Evolutionary conservation across 2,888 invertebrate species (phyloP).

Genomic region (Crepidodera aurea): DNA sequence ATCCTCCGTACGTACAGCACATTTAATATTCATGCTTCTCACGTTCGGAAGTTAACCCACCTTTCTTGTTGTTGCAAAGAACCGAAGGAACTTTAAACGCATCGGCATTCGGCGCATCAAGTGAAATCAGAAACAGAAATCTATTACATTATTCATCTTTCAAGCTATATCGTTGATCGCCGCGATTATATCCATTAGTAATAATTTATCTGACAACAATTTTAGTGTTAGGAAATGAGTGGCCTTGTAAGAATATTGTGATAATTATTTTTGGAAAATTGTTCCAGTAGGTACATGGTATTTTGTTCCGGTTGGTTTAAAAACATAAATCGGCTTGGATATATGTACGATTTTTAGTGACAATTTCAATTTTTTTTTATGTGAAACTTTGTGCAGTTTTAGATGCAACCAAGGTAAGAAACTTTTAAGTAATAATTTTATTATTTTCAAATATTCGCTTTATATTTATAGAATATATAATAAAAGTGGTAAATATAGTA

Average conservation of each 20-base stretch:
- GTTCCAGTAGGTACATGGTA: background rate
- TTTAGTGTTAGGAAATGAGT: background rate
- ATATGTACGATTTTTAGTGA: background rate
- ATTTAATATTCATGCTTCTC: slow-evolving; percentile 1
- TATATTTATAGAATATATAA: no score
- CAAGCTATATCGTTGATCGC: background rate
- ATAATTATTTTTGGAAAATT: background rate
- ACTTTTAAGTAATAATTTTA: background rate
- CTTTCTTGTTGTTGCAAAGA: slow-evolving; percentile 18
- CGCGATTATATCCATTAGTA: background rate
- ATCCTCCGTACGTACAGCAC: no score
- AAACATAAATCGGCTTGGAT: background rate
- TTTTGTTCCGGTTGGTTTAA: background rate
- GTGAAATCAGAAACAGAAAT: background rate
- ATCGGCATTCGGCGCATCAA: background rate
- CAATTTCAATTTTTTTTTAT: background rate
- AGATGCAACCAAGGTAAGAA: background rate
- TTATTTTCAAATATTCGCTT: background rate
- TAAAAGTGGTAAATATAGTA: no score
- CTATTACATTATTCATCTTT: background rate
- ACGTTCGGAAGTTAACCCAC: slow-evolving; percentile 9
- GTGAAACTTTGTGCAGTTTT: background rate
- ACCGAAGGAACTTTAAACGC: slow-evolving; percentile 3
- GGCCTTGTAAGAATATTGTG: background rate
- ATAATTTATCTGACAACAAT: background rate